phyloP scores from a whole-genome alignment of 2,888 invertebrate species.

The Agrochola lychnidis region DNA sequence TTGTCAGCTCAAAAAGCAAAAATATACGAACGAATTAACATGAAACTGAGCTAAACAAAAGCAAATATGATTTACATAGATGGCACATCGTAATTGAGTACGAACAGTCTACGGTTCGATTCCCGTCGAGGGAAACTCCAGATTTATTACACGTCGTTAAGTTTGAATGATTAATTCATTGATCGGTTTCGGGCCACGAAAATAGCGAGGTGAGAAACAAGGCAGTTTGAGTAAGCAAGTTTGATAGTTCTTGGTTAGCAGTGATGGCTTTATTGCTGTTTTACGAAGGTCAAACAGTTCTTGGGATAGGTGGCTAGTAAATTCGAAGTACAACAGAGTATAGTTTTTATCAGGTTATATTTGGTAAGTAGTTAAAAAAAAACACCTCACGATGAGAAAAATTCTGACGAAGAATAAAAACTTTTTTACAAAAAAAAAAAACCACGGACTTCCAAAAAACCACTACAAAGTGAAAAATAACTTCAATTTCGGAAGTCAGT shows the following conservation, averaged over 20 bases:
- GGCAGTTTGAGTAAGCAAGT: neutral
- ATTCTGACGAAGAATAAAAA: neutral
- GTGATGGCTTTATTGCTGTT: neutral
- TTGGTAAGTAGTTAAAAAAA: too few species aligned
- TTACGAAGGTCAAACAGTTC: neutral
- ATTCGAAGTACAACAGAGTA: neutral
- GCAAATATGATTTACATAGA: slow-evolving; percentile 58
- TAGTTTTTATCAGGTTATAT: neutral
- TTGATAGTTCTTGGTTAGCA: neutral
- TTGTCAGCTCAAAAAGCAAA: neutral
- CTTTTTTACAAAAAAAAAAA: too few species aligned
- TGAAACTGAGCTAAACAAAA: slow-evolving; percentile 54
- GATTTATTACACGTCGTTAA: slow-evolving; percentile 81
- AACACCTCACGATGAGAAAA: neutral
- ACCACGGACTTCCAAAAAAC: too few species aligned
- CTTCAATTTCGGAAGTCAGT: too few species aligned
- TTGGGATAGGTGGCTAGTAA: too few species aligned
- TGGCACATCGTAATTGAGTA: slow-evolving; percentile 52
- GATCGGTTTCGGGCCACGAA: slow-evolving; percentile 58
- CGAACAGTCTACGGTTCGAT: slow-evolving; percentile 62
- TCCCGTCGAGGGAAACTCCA: slow-evolving; percentile 68
- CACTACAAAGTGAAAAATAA: too few species aligned
- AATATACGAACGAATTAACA: slow-evolving; percentile 34
- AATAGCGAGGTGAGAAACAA: slow-evolving; percentile 25
- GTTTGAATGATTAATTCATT: slow-evolving; percentile 78